phyloP scores from a whole-genome alignment of 2,113 vertebrate genomes.

The Polypterus bichir region DNA sequence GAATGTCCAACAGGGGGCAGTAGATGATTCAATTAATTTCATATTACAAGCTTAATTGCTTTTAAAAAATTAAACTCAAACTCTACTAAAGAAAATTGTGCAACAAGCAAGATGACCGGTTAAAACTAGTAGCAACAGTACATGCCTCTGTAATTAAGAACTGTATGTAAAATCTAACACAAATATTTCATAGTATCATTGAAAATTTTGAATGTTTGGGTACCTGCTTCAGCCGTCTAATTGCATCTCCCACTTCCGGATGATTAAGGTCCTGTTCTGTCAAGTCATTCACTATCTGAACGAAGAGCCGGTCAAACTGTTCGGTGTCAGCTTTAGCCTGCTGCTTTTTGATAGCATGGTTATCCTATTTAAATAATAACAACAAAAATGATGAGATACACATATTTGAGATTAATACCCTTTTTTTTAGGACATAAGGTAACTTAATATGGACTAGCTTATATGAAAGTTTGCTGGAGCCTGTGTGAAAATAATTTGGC shows the following conservation, averaged over 20 bases:
- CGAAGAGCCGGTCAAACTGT: constrained; percentile 62
- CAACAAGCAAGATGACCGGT: no score
- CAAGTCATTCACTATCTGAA: constrained; percentile 63
- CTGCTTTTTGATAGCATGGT: constrained; percentile 39
- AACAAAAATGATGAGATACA: neutral
- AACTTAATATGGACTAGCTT: neutral
- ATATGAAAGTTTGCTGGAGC: neutral
- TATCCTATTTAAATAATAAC: constrained; percentile 33
- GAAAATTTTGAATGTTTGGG: neutral
- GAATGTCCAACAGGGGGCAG: neutral
- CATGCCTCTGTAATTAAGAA: no score
- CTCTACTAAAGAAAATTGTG: no score
- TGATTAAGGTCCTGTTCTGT: constrained; percentile 52
- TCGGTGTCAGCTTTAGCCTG: constrained; percentile 39
- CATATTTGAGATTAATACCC: neutral
- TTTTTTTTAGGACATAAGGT: neutral
- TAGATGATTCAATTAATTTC: neutral
- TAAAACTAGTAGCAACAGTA: no score
- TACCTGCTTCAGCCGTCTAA: constrained; percentile 62
- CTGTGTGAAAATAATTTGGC: neutral
- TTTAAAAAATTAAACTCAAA: no score
- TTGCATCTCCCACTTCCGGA: constrained; percentile 54
- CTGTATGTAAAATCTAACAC: no score
- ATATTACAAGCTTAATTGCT: no score
- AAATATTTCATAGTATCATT: no score